Percentiles rank a stretch among this genome's conserved stretches.
These are phyloP conservation scores for Ammodytes marinus DNA, from an alignment of 2,113 vertebrate genomes.

Conservation along the genomic window DNA sequence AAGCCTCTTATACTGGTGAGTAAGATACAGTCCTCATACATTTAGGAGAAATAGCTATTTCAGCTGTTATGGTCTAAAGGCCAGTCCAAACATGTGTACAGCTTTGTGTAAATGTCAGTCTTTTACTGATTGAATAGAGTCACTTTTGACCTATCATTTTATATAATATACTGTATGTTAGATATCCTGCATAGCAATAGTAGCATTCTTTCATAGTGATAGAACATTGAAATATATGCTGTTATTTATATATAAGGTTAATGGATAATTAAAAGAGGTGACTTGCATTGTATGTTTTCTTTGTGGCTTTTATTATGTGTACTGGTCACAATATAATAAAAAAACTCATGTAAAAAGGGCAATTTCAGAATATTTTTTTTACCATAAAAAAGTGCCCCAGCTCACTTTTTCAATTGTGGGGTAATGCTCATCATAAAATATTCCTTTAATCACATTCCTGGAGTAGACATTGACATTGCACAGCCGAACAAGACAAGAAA, in stretches of 20 bases:
- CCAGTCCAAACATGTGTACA: neutral
- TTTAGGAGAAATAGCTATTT: neutral
- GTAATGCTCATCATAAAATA: slow-evolving; percentile 9
- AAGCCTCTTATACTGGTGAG: neutral
- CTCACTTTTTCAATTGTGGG: slow-evolving; percentile 2
- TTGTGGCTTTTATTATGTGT: neutral
- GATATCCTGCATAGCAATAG: neutral
- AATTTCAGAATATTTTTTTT: neutral
- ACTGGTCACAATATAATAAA: neutral
- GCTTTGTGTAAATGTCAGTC: neutral
- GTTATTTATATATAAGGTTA: too few relatives aligned
- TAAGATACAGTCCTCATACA: neutral
- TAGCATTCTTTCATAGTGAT: too few relatives aligned
- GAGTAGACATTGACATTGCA: slow-evolving; percentile 7
- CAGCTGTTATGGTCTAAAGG: neutral
- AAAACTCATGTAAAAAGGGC: neutral
- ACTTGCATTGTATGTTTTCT: neutral
- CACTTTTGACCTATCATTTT: neutral
- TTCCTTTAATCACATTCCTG: slow-evolving; percentile 24
- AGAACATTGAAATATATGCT: neutral
- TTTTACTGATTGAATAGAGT: neutral
- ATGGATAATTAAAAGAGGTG: neutral
- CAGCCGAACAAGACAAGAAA: slow-evolving; percentile 13
- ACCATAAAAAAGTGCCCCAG: neutral
- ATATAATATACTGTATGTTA: too few relatives aligned